Conservation (phyloP, 2,113 vertebrate genomes). For the Loxodonta africana region DNA sequence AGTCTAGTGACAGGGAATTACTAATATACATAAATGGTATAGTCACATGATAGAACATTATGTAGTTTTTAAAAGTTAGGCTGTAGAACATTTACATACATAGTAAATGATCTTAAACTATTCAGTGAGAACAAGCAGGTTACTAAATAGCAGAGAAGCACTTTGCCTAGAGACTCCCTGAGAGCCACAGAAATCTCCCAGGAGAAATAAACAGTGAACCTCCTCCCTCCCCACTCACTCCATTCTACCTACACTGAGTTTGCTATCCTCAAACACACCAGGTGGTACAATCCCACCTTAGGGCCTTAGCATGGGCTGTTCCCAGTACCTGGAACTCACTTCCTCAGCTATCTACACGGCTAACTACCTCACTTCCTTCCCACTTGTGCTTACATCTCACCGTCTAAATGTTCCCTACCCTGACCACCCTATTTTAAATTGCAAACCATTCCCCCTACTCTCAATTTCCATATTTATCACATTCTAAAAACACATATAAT, state of each 20-base stretch:
- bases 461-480: neutral
- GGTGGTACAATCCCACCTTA: neutral
- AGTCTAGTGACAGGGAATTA: slow-evolving; percentile 31
- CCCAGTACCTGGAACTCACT: neutral
- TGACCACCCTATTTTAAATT: neutral
- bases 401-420: neutral
- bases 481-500: neutral
- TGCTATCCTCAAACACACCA: neutral
- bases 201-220: slow-evolving; percentile 7
- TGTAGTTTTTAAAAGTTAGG: neutral
- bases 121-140: slow-evolving; percentile 22
- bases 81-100: neutral
- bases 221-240: neutral
- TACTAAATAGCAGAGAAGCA: neutral
- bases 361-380: neutral
- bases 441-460: neutral
- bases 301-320: neutral
- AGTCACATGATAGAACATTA: neutral
- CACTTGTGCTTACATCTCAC: neutral
- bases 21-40: neutral
- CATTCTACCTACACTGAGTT: neutral
- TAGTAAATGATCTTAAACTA: neutral
- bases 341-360: neutral
- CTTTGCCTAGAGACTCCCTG: neutral
- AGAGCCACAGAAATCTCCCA: neutral